These are phyloP conservation scores for Arbacia lixula DNA, from an alignment of 53 echinoderm and acorn worm species.

Conservation along the genomic window DNA sequence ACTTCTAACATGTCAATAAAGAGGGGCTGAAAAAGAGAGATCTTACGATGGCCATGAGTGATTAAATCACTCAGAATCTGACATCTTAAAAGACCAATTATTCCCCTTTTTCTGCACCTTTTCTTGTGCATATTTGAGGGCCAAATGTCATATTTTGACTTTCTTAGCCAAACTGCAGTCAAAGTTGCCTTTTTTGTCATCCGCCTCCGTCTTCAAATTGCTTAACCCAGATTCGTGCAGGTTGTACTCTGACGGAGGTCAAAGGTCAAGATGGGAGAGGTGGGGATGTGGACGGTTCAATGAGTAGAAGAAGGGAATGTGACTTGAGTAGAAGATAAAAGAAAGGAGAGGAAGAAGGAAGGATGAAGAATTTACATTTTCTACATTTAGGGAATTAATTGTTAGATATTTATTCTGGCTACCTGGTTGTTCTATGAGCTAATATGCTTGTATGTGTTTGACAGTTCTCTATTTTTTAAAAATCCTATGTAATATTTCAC, in stretches of 20 bases:
- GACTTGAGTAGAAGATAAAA: background rate
- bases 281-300: background rate
- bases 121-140: conserved; percentile 15
- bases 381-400: no score
- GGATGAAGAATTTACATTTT: no score
- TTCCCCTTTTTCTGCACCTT: conserved; percentile 5
- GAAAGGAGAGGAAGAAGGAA: background rate
- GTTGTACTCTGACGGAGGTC: conserved; percentile 44
- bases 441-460: no score
- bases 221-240: conserved; percentile 34
- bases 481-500: no score
- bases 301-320: conserved; percentile 5
- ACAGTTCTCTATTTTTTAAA: no score
- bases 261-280: conserved; percentile 8
- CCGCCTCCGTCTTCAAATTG: background rate
- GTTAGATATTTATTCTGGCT: no score
- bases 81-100: conserved; percentile 40
- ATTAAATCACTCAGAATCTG: conserved; percentile 39
- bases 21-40: background rate
- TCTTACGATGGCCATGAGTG: conserved; percentile 25
- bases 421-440: no score
- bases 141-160: conserved; percentile 43
- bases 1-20: conserved; percentile 14
- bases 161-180: conserved; percentile 13
- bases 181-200: no score